Conservation (phyloP, 2,113 vertebrate genomes). For the Paraplagusia blochii region DNA sequence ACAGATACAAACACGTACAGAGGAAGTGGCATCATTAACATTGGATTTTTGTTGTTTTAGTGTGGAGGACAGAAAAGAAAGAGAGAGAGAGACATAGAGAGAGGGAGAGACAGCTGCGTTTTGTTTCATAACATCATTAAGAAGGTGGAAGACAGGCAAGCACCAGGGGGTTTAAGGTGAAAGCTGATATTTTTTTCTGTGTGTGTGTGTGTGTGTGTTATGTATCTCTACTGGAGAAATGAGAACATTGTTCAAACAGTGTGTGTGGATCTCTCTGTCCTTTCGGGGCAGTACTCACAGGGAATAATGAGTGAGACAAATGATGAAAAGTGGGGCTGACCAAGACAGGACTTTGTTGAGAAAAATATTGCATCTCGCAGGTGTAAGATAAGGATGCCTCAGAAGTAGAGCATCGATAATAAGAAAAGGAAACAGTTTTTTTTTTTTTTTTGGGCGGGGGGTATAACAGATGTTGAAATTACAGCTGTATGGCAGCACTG, state of each 20-base stretch:
- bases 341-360: slow-evolving; percentile 12
- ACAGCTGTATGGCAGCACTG: slow-evolving; percentile 30
- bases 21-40: slow-evolving; percentile 8
- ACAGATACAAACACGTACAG: background rate
- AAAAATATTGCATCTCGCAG: slow-evolving; percentile 36
- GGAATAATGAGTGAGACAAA: slow-evolving; percentile 36
- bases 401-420: slow-evolving; percentile 22
- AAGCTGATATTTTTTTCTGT: slow-evolving; percentile 8
- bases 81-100: background rate
- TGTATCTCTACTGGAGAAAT: slow-evolving; percentile 12
- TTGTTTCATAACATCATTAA: slow-evolving; percentile 22
- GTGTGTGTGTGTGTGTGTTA: background rate
- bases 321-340: slow-evolving; percentile 22
- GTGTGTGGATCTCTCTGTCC: slow-evolving; percentile 11
- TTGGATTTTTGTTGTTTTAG: background rate
- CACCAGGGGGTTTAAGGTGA: slow-evolving; percentile 9
- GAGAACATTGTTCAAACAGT: slow-evolving; percentile 10
- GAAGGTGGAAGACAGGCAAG: slow-evolving; percentile 10
- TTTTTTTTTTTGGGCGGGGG: slow-evolving; percentile 28
- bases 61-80: slow-evolving; percentile 7
- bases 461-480: slow-evolving; percentile 67
- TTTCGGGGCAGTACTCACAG: slow-evolving; percentile 3
- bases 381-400: slow-evolving; percentile 18
- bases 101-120: background rate
- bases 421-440: slow-evolving; percentile 35